phyloP scores from a whole-genome alignment of 1,140 invertebrate species.

The Notospermus geniculatus region DNA sequence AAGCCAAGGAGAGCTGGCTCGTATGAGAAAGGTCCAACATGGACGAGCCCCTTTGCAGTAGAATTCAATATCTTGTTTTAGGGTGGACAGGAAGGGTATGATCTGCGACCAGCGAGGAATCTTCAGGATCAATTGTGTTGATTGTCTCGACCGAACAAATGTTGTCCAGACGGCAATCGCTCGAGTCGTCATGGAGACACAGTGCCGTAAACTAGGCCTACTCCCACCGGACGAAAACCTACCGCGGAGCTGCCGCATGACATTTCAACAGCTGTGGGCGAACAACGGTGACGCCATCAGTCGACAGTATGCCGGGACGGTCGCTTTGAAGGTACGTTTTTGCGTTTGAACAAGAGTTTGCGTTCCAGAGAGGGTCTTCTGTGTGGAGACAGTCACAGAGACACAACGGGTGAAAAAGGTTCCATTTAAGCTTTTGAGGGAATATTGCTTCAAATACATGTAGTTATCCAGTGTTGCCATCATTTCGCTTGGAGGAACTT shows the following conservation, averaged over 20 bases:
- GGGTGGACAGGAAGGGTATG: constrained; percentile 83
- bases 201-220: constrained; percentile 77
- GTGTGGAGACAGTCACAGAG: too few species aligned
- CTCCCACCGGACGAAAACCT: constrained; percentile 74
- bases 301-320: constrained; percentile 94
- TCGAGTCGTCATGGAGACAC: constrained; percentile 85
- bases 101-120: constrained; percentile 89
- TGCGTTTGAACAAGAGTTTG: too few species aligned
- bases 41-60: too few species aligned
- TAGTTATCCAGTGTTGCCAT: too few species aligned
- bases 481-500: too few species aligned
- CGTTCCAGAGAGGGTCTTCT: too few species aligned
- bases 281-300: constrained; percentile 92
- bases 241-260: constrained; percentile 48
- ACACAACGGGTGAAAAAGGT: too few species aligned
- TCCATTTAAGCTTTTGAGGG: too few species aligned
- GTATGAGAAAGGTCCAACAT: too few species aligned
- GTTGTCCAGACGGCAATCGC: constrained; percentile 91
- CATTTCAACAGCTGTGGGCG: constrained; percentile 76
- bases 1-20: too few species aligned
- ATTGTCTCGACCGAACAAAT: constrained; percentile 95
- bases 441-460: too few species aligned
- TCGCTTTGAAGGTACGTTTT: constrained; percentile 87
- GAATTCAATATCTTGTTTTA: constrained; percentile 28
- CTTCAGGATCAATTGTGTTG: constrained; percentile 94